Percentiles rank a stretch among this genome's conserved stretches.
These are phyloP conservation scores for Panzeria rudis DNA, from an alignment of 2,888 invertebrate genomes.

Conservation along the genomic window DNA sequence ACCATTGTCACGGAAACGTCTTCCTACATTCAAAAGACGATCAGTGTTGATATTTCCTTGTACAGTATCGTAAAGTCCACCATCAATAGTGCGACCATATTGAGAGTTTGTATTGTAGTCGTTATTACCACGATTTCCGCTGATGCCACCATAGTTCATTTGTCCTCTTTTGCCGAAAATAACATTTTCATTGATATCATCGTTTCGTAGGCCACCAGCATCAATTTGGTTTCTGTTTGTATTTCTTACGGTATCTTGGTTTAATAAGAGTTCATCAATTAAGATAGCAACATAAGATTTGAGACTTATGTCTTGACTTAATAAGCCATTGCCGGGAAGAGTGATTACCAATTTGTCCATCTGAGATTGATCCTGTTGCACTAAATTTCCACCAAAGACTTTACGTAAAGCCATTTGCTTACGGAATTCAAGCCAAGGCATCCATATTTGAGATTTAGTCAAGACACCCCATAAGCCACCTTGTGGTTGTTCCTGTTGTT, in stretches of 20 bases:
- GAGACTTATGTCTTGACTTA: conserved; percentile 78
- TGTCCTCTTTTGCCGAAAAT: neutral
- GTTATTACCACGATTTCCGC: conserved; percentile 3
- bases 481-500: conserved; percentile 16
- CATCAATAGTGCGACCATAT: neutral
- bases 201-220: neutral
- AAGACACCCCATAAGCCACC: conserved; percentile 51
- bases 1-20: neutral
- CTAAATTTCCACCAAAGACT: conserved; percentile 41
- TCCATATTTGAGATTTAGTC: conserved; percentile 70
- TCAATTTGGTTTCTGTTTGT: neutral
- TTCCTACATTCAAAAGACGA: too few relatives aligned
- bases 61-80: neutral
- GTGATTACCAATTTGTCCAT: conserved; percentile 70
- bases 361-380: conserved; percentile 48
- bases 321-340: conserved; percentile 47
- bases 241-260: conserved; percentile 36
- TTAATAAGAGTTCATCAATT: conserved; percentile 66
- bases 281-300: conserved; percentile 76
- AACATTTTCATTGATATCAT: neutral
- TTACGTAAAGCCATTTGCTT: conserved; percentile 74
- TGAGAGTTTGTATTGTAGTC: neutral
- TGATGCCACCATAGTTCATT: neutral
- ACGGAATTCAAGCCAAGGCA: conserved; percentile 78
- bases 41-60: neutral